phyloP scores from a whole-genome alignment of 2,888 invertebrate species.

The Anaspis maculata region DNA sequence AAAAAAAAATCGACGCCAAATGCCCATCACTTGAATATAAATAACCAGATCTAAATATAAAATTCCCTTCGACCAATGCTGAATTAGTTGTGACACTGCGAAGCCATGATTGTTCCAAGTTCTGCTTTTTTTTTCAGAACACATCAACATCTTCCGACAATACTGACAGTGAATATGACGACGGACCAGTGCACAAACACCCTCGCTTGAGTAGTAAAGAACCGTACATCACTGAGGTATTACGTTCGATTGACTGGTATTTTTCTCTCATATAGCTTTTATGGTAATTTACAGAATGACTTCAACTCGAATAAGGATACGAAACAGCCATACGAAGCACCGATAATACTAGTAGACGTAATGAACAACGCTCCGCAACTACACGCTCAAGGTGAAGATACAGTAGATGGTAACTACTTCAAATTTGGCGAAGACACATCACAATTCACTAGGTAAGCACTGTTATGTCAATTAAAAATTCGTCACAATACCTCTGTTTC shows the following conservation, averaged over 20 bases:
- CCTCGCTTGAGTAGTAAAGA: constrained; percentile 50
- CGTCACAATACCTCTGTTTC: too few relatives aligned
- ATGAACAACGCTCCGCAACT: constrained; percentile 22
- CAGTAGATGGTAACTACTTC: constrained; percentile 9
- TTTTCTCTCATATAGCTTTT: neutral
- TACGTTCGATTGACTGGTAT: neutral
- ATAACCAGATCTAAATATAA: too few relatives aligned
- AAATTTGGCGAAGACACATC: constrained; percentile 30
- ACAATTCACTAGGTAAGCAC: constrained; percentile 34
- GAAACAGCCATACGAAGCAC: constrained; percentile 1
- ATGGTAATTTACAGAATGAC: neutral
- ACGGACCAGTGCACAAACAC: constrained; percentile 67
- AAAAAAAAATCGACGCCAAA: too few relatives aligned
- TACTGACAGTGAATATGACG: constrained; percentile 60
- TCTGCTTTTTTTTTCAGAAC: constrained; percentile 53
- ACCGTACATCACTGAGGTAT: constrained; percentile 1
- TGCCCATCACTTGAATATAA: too few relatives aligned
- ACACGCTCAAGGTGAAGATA: constrained; percentile 9
- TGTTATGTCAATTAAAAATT: too few relatives aligned
- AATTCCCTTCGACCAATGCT: too few relatives aligned
- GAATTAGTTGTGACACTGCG: too few relatives aligned
- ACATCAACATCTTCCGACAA: constrained; percentile 39
- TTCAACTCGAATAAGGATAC: constrained; percentile 1
- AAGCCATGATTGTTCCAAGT: too few relatives aligned
- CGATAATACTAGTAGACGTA: constrained; percentile 23